Evolutionary conservation across 2,888 invertebrate species (phyloP).

Genomic region (Andrena fulva): DNA sequence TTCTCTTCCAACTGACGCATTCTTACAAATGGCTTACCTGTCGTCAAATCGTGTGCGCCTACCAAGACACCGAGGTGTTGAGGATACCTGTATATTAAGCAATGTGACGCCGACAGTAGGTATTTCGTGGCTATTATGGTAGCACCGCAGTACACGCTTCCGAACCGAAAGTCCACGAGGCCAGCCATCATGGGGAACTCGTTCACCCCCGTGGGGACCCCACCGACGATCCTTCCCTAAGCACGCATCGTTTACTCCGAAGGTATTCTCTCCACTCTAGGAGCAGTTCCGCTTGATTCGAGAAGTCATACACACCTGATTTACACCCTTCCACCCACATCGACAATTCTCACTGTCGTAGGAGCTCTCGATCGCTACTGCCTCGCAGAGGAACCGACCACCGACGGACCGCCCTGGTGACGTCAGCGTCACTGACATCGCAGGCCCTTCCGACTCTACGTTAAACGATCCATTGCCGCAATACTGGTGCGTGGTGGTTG

Average conservation of each 20-base stretch:
- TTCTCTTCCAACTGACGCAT: too few species aligned
- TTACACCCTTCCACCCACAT: constrained; percentile 86
- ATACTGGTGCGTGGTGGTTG: constrained; percentile 86
- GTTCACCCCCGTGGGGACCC: constrained; percentile 85
- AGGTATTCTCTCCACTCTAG: too few species aligned
- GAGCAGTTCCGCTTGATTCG: too few species aligned
- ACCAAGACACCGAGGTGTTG: constrained; percentile 70
- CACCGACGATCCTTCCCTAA: constrained; percentile 86
- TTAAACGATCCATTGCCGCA: constrained; percentile 86
- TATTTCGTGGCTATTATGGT: constrained; percentile 78
- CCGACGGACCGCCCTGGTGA: constrained; percentile 79
- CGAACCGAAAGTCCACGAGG: constrained; percentile 81
- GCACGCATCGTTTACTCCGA: background rate
- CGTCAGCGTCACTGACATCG: constrained; percentile 72
- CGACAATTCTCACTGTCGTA: constrained; percentile 80
- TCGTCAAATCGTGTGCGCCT: constrained; percentile 77
- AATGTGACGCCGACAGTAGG: constrained; percentile 81
- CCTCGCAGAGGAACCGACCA: constrained; percentile 86
- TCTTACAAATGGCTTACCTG: constrained; percentile 34
- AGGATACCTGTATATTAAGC: constrained; percentile 57
- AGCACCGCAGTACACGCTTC: constrained; percentile 74
- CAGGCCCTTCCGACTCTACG: constrained; percentile 72
- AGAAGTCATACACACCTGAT: constrained; percentile 80
- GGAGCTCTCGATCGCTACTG: constrained; percentile 69
- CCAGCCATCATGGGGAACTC: constrained; percentile 88